Evolutionary conservation across 2,888 invertebrate genomes (phyloP).

Genomic region (Flexamia atlantica): DNA sequence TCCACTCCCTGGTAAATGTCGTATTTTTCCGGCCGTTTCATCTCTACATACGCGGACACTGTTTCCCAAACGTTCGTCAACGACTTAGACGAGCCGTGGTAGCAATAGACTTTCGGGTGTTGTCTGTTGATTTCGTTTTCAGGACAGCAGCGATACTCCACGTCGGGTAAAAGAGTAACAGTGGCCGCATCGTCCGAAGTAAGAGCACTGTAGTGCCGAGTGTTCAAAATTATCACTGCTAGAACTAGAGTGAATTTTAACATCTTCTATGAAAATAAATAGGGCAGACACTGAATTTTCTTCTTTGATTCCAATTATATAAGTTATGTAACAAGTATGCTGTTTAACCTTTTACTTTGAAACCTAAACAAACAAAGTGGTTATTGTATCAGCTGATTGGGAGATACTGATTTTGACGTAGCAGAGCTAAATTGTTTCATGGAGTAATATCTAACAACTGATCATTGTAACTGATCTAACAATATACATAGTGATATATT

Average conservation of each 20-base stretch:
- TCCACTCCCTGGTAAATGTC: slow-evolving; percentile 6
- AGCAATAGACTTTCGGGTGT: neutral
- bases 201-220: neutral
- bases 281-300: too few relatives aligned
- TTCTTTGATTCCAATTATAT: too few relatives aligned
- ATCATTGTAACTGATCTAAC: too few relatives aligned
- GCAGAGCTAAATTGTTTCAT: too few relatives aligned
- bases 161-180: neutral
- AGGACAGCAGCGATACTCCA: neutral
- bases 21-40: neutral
- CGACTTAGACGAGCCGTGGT: neutral
- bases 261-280: neutral
- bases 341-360: too few relatives aligned
- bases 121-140: neutral
- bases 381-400: too few relatives aligned
- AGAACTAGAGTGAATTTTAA: neutral
- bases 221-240: neutral
- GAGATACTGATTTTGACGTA: too few relatives aligned
- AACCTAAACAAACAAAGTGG: too few relatives aligned
- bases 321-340: too few relatives aligned
- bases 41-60: neutral
- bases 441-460: too few relatives aligned
- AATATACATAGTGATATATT: too few relatives aligned
- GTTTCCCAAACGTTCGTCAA: neutral
- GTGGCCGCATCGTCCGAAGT: neutral